These are phyloP conservation scores for Penaeus monodon DNA, from an alignment of 2,888 invertebrate species.

Conservation along the genomic window DNA sequence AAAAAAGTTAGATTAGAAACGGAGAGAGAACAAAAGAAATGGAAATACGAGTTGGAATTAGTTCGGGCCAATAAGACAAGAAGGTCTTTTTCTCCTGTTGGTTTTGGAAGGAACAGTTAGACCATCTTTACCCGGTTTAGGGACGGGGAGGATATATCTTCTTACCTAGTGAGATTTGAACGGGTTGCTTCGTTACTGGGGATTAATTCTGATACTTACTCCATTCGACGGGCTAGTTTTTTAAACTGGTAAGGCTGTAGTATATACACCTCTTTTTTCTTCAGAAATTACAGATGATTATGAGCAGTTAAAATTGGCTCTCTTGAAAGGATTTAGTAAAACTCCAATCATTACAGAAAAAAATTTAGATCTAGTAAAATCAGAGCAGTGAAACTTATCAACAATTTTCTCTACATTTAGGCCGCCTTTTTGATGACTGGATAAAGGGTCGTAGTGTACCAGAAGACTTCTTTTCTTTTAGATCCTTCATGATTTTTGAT, in stretches of 20 bases:
- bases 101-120: no score
- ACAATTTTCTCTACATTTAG: no score
- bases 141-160: neutral
- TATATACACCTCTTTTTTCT: neutral
- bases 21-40: no score
- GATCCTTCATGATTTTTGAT: conserved; percentile 15
- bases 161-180: conserved; percentile 3
- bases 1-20: no score
- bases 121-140: no score
- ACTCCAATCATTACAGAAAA: conserved; percentile 5
- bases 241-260: neutral
- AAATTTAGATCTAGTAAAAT: neutral
- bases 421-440: conserved; percentile 30
- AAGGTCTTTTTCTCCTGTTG: no score
- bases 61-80: no score
- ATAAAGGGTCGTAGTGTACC: neutral
- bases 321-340: neutral
- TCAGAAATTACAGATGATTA: conserved; percentile 3
- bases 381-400: conserved; percentile 3
- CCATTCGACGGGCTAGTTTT: neutral
- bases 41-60: no score
- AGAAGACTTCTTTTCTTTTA: neutral
- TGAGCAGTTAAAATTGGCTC: neutral
- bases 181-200: neutral
- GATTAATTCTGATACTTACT: neutral